Evolutionary conservation across 2,113 vertebrate genomes (phyloP).

Genomic region (Pluvianellus socialis): DNA sequence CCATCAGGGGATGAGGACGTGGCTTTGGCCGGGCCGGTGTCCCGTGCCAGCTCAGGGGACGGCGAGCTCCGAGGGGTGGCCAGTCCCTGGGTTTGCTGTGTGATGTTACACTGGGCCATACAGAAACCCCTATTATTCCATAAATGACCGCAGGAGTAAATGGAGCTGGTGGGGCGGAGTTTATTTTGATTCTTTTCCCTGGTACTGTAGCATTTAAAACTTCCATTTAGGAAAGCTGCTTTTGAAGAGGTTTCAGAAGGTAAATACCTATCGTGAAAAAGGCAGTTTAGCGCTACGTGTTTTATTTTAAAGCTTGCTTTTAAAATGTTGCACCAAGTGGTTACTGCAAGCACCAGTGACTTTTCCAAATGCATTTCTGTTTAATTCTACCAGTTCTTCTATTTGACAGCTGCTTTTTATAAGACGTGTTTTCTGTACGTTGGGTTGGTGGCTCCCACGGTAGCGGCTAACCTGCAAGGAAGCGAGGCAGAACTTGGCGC

Average conservation of each 20-base stretch:
- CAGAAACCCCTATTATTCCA: too few relatives aligned
- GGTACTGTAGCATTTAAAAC: not conserved
- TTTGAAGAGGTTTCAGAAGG: not conserved
- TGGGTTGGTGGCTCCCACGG: not conserved
- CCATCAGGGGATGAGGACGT: rapidly evolving
- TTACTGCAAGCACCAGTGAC: not conserved
- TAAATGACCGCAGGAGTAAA: too few relatives aligned
- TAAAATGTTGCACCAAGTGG: not conserved
- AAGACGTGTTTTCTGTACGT: not conserved
- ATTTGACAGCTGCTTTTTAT: not conserved
- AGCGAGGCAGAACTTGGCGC: not conserved
- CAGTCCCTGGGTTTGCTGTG: rapidly evolving
- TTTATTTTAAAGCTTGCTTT: not conserved
- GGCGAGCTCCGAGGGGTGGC: not conserved
- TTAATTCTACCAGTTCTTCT: not conserved
- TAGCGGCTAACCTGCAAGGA: not conserved
- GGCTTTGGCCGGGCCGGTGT: rapidly evolving
- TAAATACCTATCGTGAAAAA: not conserved
- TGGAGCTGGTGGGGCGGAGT: not conserved
- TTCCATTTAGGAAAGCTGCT: not conserved
- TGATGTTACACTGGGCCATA: rapidly evolving
- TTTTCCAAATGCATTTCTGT: rapidly evolving
- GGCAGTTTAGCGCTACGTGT: not conserved
- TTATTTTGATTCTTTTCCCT: not conserved
- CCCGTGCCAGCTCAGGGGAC: rapidly evolving